Evolutionary conservation across 1,140 invertebrate species (phyloP).

Genomic region (Cecropterus lyciades): DNA sequence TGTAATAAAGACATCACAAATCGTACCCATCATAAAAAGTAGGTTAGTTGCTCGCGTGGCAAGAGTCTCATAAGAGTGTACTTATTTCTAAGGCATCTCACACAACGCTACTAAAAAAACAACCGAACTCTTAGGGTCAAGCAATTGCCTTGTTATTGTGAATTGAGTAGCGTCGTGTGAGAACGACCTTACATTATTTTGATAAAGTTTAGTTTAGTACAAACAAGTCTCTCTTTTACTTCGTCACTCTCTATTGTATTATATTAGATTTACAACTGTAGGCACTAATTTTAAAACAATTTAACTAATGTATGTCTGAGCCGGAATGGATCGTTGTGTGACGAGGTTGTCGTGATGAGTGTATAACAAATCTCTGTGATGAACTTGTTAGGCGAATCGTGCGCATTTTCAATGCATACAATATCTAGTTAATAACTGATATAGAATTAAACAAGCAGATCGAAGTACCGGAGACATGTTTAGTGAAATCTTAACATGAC

Average conservation of each 20-base stretch:
- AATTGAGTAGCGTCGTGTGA: constrained; percentile 13
- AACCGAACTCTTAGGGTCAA: not conserved
- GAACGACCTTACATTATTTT: constrained; percentile 36
- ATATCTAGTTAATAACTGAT: constrained; percentile 41
- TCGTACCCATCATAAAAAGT: constrained; percentile 54
- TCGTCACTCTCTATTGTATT: constrained; percentile 79
- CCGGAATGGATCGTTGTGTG: constrained; percentile 50
- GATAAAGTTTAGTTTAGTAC: constrained; percentile 72
- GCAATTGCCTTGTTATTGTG: not conserved
- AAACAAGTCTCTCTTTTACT: constrained; percentile 80
- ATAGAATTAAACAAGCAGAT: constrained; percentile 40
- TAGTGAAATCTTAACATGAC: constrained; percentile 61
- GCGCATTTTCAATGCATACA: constrained; percentile 67
- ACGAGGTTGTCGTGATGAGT: constrained; percentile 50
- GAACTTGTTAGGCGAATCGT: constrained; percentile 70
- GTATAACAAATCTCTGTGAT: constrained; percentile 77
- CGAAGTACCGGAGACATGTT: constrained; percentile 42
- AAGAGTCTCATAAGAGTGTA: constrained; percentile 77
- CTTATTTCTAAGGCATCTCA: constrained; percentile 59
- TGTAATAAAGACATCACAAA: constrained; percentile 72
- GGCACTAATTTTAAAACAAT: constrained; percentile 59
- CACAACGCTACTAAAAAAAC: constrained; percentile 16
- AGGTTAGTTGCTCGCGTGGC: constrained; percentile 50
- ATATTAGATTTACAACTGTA: constrained; percentile 60
- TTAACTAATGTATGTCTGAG: constrained; percentile 58